Evolutionary conservation across 2,888 invertebrate genomes (phyloP), one percentile per base, ranked within the genome.

Genomic region (Callyntrura guangdongensis): DNA sequence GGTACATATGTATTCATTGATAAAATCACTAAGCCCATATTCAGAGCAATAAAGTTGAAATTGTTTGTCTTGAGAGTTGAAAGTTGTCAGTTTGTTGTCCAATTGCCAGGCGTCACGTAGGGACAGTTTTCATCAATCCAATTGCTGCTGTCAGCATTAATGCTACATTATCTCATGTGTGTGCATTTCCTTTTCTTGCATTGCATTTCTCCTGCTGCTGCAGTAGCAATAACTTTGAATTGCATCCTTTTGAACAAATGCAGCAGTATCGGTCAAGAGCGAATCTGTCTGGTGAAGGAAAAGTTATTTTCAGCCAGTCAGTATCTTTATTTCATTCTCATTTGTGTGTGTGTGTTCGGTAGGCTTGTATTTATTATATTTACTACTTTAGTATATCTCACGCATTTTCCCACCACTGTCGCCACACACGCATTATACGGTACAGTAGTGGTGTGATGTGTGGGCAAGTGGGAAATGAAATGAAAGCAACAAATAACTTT

Each of bases 401-500:
- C 74, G 11, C 74, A 59, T 45, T 45, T 9, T 64, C 2, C 25
- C 64, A 64, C 64, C 64, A 64, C 64, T 22, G 27, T 25, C 9
- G 11, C 36, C 56, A 56, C 88, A 56, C 88, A 88, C 81, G 74
- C 72, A 88, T 20, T 12, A 77, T 22, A 17, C 56, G n/a, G 8
- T 36, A 27, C 11, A 79, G 56, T 56, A 27, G 53, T 25, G 5
- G 74, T 69, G 69, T 69, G 45, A 69, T 69, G 45, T 69, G 45
- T 69, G 69, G 45, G 25, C 77, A 77, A 77, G 77, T 77, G 77
- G 69, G 77, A 77, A 77, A 77, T 79, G 36, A 79, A 56, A 79
- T 59, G 79, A 82, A 83, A 89, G 83, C 72, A 83, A 83, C 89
- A 89, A 89, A 89, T 89, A 83, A 89, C 89, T 89, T 83, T 36